These are phyloP conservation scores for Ormyrus thymus DNA, from an alignment of 2,888 invertebrate genomes.

Conservation along the genomic window DNA sequence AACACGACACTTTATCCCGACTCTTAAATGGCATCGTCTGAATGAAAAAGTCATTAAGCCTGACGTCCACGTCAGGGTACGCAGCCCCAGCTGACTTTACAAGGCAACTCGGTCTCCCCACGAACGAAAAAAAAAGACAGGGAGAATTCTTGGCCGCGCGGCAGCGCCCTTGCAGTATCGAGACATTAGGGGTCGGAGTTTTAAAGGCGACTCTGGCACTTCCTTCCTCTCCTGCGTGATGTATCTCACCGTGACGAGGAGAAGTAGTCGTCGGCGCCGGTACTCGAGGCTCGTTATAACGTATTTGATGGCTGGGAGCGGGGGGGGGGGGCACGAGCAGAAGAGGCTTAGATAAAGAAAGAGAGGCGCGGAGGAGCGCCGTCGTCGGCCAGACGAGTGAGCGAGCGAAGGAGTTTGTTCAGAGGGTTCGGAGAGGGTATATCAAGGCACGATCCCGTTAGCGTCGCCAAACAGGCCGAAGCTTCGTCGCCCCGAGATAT, in stretches of 20 bases:
- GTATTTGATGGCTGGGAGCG: constrained; percentile 14
- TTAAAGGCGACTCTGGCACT: not conserved
- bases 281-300: constrained; percentile 37
- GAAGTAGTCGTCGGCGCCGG: not conserved
- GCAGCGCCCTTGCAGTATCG: constrained; percentile 30
- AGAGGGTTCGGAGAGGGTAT: constrained; percentile 53
- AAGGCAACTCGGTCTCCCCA: not conserved
- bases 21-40: not conserved
- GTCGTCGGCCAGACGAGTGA: not conserved
- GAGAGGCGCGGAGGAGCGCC: not conserved
- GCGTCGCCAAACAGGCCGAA: constrained; percentile 37
- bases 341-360: constrained; percentile 14
- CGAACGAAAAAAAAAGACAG: constrained; percentile 32
- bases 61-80: not conserved
- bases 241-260: constrained; percentile 18
- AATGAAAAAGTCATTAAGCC: constrained; percentile 46
- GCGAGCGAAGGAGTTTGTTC: constrained; percentile 53
- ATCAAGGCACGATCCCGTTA: constrained; percentile 53
- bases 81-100: not conserved
- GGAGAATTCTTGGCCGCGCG: not conserved
- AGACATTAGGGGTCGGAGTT: constrained; percentile 27
- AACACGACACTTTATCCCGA: not conserved
- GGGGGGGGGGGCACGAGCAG: not conserved
- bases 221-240: not conserved
- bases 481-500: constrained; percentile 20